Conservation (phyloP, 1,140 invertebrate genomes). For the Leucophenga varia region DNA sequence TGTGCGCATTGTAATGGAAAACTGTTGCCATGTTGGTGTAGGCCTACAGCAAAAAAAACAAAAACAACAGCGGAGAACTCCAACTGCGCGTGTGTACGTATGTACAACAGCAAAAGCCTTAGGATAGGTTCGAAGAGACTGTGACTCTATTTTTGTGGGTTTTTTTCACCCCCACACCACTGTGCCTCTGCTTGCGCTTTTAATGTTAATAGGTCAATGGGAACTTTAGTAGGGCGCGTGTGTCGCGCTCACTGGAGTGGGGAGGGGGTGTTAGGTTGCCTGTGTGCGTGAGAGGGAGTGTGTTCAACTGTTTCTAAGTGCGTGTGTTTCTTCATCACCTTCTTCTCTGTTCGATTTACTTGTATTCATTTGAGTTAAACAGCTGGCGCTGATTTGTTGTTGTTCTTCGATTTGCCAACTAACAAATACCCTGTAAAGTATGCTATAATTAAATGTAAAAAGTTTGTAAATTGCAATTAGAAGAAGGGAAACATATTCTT, state of each 20-base stretch:
- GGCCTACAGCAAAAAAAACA: no score
- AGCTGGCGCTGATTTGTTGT: no score
- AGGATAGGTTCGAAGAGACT: constrained; percentile 43
- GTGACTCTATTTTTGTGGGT: constrained; percentile 7
- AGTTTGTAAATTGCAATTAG: no score
- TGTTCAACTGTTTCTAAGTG: constrained; percentile 12
- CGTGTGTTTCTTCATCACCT: no score
- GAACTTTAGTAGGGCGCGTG: constrained; percentile 39
- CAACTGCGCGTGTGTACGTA: constrained; percentile 5
- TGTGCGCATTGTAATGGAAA: constrained; percentile 39
- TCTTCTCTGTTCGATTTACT: no score
- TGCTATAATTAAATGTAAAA: no score
- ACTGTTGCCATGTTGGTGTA: constrained; percentile 47
- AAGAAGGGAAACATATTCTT: no score
- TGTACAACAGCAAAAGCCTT: constrained; percentile 30
- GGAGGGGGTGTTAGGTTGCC: neutral
- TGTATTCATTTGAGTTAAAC: no score
- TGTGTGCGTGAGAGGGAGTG: constrained; percentile 1
- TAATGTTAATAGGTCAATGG: constrained; percentile 49
- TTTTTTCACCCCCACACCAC: neutral
- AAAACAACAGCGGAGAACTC: no score
- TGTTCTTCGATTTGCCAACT: no score
- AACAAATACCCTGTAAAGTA: no score
- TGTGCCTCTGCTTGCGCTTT: constrained; percentile 23
- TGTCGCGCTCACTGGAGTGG: no score